These are phyloP conservation scores for Ophthalmotilapia sp. DNA, from an alignment of 2,113 vertebrate species.

Conservation along the genomic window DNA sequence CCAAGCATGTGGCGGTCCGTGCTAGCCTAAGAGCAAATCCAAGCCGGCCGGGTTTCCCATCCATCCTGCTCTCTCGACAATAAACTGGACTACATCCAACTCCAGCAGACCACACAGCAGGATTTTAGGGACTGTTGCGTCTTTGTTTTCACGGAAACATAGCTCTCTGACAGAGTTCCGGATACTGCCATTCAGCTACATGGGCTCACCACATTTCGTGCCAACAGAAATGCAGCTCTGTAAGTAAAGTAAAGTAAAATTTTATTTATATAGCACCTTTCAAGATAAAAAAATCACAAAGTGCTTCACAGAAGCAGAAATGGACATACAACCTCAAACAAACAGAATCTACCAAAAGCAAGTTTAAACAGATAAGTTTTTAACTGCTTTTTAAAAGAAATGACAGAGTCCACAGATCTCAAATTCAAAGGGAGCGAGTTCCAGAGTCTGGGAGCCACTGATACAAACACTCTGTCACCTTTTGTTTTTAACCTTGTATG, in stretches of 20 bases:
- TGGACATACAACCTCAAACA: no score
- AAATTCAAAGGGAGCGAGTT: neutral
- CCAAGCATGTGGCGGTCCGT: neutral
- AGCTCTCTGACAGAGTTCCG: neutral
- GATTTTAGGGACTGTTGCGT: neutral
- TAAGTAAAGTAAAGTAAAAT: neutral
- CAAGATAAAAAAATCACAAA: no score
- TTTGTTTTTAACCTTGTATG: neutral
- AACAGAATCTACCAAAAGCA: no score
- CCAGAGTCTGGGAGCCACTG: accelerated
- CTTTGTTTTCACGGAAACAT: neutral
- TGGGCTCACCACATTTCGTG: neutral
- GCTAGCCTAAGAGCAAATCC: neutral
- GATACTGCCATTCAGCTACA: neutral
- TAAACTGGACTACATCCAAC: neutral
- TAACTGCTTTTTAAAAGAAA: no score
- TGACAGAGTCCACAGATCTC: neutral
- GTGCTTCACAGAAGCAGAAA: no score
- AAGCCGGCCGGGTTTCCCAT: neutral
- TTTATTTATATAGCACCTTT: no score
- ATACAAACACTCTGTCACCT: accelerated
- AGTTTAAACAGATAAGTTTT: no score
- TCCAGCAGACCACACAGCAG: neutral
- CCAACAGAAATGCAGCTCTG: neutral
- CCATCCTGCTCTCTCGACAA: neutral